A percentile compares a stretch with the other conserved stretches of the same genome.
phyloP scores from a whole-genome alignment of 2,797 vertebrate genomes.

The Cetoscarus ocellatus region DNA sequence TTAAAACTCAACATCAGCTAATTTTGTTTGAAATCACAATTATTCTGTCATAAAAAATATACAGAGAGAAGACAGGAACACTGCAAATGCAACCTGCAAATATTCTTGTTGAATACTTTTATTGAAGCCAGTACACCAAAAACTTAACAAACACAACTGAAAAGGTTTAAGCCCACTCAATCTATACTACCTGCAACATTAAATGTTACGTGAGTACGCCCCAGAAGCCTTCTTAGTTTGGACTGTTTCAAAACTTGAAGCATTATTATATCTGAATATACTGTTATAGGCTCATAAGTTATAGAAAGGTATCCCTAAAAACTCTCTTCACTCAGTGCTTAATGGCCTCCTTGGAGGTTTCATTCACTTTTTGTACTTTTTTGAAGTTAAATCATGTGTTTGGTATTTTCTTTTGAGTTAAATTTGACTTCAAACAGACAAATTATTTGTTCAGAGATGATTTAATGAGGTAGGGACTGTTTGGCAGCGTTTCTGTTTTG shows the following conservation, averaged over 20 bases:
- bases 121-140: no score
- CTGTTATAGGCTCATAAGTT: no score
- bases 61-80: no score
- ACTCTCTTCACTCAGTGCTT: neutral
- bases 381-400: neutral
- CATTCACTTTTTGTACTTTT: neutral
- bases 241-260: neutral
- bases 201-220: neutral
- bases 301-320: neutral
- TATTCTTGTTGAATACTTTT: no score
- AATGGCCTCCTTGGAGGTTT: neutral
- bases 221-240: neutral
- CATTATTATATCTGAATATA: neutral
- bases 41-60: no score
- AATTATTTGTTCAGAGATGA: neutral
- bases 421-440: neutral
- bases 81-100: no score
- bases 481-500: neutral
- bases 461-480: neutral
- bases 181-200: neutral
- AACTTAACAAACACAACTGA: no score
- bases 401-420: no score
- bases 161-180: no score
- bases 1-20: no score
- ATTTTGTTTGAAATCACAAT: no score